Base-by-base conservation (phyloP, 30 jellyfish, hydroid and myxozoan genomes). In the Pelagia noctiluca region DNA sequence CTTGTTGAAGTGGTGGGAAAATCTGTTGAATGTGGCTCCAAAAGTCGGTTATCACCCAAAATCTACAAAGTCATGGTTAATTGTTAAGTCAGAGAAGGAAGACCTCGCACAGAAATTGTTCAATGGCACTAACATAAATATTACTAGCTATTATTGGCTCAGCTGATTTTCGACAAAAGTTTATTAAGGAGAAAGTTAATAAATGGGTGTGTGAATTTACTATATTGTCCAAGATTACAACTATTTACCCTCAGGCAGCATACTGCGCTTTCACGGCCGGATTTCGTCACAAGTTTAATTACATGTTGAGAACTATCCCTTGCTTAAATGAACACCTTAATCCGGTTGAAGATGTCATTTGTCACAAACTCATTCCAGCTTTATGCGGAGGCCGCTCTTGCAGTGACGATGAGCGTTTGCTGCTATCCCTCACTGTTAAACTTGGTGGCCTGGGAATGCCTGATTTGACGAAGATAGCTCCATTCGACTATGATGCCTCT, bases 361-460 rank as follows among this genome's bases (percentile, higher is more conserved):
- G 84, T 23, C 64, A 71, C 71, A 32, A 34, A 24, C 24, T 71
- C 36, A 71, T 71, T 3, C 71, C 84, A 32, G 84, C 84, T 49
- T 52, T 71, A 25, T 36, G 70, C 32, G 84, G 24, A 13, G 84
- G 71, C 16, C 81, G 53, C 35, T 47, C 50, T 30, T 68, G 81
- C 53, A 22, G 62, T 30, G 81, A 68, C 35, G 31, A 22, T 30
- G 84, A 71, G 71, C 71, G 84, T 23, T 32, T 34, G 37, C 36
- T 71, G 49, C 81, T 68, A 38, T 25, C 81, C 35, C 24, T 21
- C 19, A 36, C 78, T 21, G 63, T 47, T 7, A 24, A 36, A 49
- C 1, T 33, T 22, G 84, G 84, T 1, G 84, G 84, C 37, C 37
- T 71, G 70, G 84, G 84, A 49, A 34, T 71, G 21, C 71, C 84